A percentile compares a stretch with the other conserved stretches of the same genome.
These are phyloP conservation scores for Acanthaster planci DNA, from an alignment of 35 echinoderm and acorn worm species.

Conservation along the genomic window DNA sequence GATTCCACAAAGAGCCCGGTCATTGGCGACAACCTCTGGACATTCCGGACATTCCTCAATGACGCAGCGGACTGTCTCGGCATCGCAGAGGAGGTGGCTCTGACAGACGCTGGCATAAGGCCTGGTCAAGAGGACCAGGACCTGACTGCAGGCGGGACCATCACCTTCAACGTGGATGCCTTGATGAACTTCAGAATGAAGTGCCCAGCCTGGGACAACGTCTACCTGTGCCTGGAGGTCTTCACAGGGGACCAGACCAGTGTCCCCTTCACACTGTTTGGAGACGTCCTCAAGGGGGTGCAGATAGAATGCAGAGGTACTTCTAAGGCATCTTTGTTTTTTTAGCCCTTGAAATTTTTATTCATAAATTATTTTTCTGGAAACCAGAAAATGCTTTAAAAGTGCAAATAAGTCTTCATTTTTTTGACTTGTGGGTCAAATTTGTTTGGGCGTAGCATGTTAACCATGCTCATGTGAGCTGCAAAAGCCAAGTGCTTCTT, in stretches of 20 bases:
- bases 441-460: neutral
- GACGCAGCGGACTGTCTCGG: neutral
- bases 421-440: neutral
- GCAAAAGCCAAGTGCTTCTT: neutral
- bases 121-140: neutral
- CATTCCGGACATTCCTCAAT: conserved; percentile 25
- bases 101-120: neutral
- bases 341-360: no score
- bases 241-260: neutral
- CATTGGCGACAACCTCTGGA: conserved; percentile 7
- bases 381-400: no score
- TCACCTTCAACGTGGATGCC: conserved; percentile 22
- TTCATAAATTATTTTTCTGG: no score
- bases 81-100: neutral
- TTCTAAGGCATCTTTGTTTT: no score
- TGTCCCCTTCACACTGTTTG: conserved; percentile 34
- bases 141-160: neutral
- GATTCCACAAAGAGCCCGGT: neutral
- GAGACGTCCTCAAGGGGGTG: conserved; percentile 30
- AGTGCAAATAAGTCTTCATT: no score
- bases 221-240: conserved; percentile 32
- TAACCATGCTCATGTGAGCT: neutral
- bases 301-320: conserved; percentile 45
- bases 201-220: neutral
- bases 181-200: neutral